A percentile compares a stretch with the other conserved stretches of the same genome.
Conservation (phyloP, 2,888 invertebrate species). For the Lochmaea capreae region DNA sequence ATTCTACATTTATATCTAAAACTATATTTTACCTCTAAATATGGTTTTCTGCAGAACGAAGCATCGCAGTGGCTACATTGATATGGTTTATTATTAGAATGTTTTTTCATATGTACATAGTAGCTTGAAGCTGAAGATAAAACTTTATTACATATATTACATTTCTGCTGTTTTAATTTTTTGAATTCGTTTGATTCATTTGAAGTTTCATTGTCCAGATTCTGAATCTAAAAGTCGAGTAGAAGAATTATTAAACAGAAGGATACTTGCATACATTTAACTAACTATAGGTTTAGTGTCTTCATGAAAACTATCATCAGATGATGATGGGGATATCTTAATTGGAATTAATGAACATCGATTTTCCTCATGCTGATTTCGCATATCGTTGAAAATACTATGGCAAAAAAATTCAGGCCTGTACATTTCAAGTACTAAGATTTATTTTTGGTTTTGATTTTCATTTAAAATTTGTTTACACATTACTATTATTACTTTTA, state of each 20-base stretch:
- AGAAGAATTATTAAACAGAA: not conserved
- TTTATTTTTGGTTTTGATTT: constrained; percentile 9
- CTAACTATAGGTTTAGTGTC: constrained; percentile 19
- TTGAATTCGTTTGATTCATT: constrained; percentile 57
- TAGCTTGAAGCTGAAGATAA: constrained; percentile 82
- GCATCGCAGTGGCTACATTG: constrained; percentile 83
- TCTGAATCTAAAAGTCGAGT: constrained; percentile 26
- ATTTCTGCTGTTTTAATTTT: constrained; percentile 78
- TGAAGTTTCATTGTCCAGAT: constrained; percentile 17
- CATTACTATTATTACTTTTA: not conserved
- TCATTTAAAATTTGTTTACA: constrained; percentile 33
- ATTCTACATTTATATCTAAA: too few relatives aligned
- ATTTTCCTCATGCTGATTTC: constrained; percentile 19
- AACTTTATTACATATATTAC: constrained; percentile 83
- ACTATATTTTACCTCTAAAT: constrained; percentile 69
- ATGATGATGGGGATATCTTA: constrained; percentile 3
- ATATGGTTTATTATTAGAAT: constrained; percentile 84
- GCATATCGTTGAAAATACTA: constrained; percentile 39
- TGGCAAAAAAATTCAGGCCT: constrained; percentile 42
- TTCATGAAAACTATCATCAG: constrained; percentile 28
- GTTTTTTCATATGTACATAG: constrained; percentile 86
- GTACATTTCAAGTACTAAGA: constrained; percentile 24
- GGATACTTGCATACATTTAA: not conserved
- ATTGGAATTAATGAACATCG: constrained; percentile 12
- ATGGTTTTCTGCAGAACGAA: constrained; percentile 83